A percentile compares a stretch with the other conserved stretches of the same genome.
These are phyloP conservation scores for Stomorhina lunata DNA, from an alignment of 2,888 invertebrate genomes.

Conservation along the genomic window DNA sequence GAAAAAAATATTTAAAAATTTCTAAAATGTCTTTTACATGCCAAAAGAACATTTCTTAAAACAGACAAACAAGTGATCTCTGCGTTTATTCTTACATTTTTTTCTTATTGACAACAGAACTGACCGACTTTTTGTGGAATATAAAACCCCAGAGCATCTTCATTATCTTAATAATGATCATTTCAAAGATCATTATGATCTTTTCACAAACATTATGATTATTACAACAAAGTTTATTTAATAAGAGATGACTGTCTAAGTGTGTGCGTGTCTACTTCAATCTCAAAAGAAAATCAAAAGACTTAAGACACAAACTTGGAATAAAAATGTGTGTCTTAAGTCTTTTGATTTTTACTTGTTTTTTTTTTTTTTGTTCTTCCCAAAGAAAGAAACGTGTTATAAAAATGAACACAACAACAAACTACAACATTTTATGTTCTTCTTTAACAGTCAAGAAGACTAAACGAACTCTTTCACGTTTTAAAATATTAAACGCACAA, in stretches of 20 bases:
- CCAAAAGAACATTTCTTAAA: not conserved
- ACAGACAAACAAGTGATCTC: not conserved
- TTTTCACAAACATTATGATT: too few species aligned
- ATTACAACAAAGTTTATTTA: too few species aligned
- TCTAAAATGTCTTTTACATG: too few species aligned
- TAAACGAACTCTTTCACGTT: not conserved
- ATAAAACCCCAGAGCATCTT: not conserved
- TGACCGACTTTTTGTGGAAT: conserved; percentile 50
- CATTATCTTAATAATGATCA: not conserved
- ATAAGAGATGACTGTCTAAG: too few species aligned
- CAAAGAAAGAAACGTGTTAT: not conserved
- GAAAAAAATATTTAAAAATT: too few species aligned
- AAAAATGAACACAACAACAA: not conserved
- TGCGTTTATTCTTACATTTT: not conserved
- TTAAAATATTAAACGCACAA: conserved; percentile 41
- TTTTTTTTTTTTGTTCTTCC: not conserved
- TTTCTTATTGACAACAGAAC: not conserved
- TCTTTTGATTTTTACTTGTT: not conserved
- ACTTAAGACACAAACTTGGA: too few species aligned
- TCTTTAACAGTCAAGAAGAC: too few species aligned
- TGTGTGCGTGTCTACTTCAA: not conserved
- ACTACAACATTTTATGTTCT: too few species aligned
- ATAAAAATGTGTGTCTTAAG: not conserved
- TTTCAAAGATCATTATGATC: not conserved
- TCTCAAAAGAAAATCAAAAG: too few species aligned